Evolutionary conservation across 2,113 vertebrate genomes (phyloP), one percentile per base, ranked within the genome.

Genomic region (Dicaeum eximium): DNA sequence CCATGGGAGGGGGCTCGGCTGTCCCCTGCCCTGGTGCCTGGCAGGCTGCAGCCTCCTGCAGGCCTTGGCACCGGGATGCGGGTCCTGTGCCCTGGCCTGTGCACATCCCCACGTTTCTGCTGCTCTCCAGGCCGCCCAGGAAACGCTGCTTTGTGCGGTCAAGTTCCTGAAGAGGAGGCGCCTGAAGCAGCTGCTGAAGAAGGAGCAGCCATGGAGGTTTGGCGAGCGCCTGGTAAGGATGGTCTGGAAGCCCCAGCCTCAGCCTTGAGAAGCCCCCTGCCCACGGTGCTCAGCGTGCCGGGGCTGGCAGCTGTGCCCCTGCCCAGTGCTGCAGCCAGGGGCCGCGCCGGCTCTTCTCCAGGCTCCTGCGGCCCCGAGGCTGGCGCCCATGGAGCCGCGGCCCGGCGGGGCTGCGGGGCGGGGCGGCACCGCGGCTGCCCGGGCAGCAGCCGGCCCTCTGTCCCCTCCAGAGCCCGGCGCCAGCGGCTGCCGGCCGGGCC

Each of bases 41-140:
- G 0, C 1, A 0, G 54, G 25, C 24, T 24, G 24, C 30, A 42
- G 60, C 30, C 8, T 35, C 15, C 51, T 85, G 9, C 37, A 11
- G 33, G 17, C 22, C 11, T 8, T n/a, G 18, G 53, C 28, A 57
- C 13, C 17, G 21, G 21, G 21, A 27, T 0, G 0, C 0, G 0
- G 11, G 2, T 53, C 27, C 57, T 10, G 38, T 45, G 67, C 8
- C 47, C 14, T 33, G 38, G 38, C 7, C 27, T 37, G 22, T 8
- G 38, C 38, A 38, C 47, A 53, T 37, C 27, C 33, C 4, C 0
- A 0, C 1, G 1, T 53, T 47, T 40, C 23, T 65, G 15, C n/a
- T 65, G 40, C n/a, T 40, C 50, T 48, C 15, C 81, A 48, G 58
- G 60, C 42, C 8, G 53, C 80, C 3, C 2, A 1, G 50, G 15